Conservation (phyloP, 2,888 invertebrate species). For the Eilema caniola region DNA sequence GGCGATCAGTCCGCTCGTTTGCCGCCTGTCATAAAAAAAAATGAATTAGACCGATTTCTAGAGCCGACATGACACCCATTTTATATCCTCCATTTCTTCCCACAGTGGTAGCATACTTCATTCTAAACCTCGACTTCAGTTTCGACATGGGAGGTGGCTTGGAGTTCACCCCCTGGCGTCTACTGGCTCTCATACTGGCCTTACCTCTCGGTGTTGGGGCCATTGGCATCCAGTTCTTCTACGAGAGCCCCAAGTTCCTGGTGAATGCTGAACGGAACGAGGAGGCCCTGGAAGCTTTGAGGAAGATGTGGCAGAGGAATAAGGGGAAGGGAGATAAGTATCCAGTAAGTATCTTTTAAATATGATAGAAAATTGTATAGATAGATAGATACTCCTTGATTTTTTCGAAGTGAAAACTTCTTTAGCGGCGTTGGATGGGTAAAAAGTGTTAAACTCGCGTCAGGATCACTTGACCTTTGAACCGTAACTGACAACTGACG, state of each 20-base stretch:
- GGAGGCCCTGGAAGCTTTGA: conserved; percentile 87
- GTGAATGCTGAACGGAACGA: conserved; percentile 87
- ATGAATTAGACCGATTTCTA: no score
- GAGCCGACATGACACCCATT: no score
- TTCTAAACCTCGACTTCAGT: conserved; percentile 57
- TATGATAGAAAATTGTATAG: no score
- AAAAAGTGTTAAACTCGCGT: no score
- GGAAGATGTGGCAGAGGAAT: conserved; percentile 86
- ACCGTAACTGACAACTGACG: no score
- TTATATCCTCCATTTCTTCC: no score
- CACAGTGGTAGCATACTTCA: conserved; percentile 57
- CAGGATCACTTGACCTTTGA: no score
- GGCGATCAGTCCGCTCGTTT: no score
- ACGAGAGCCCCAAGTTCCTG: conserved; percentile 92
- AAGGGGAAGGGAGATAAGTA: conserved; percentile 59
- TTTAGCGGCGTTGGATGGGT: no score
- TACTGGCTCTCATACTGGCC: conserved; percentile 68
- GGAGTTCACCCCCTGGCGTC: conserved; percentile 66
- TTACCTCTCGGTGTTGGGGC: conserved; percentile 87
- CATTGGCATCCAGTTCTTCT: conserved; percentile 82
- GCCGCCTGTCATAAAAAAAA: no score
- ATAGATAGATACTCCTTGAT: no score
- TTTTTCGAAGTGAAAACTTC: no score
- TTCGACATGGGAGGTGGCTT: conserved; percentile 55
- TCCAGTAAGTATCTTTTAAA: conserved; percentile 49